Evolutionary conservation across 2,888 invertebrate genomes (phyloP), one percentile per base, ranked within the genome.

Genomic region (Cosmia trapezina): DNA sequence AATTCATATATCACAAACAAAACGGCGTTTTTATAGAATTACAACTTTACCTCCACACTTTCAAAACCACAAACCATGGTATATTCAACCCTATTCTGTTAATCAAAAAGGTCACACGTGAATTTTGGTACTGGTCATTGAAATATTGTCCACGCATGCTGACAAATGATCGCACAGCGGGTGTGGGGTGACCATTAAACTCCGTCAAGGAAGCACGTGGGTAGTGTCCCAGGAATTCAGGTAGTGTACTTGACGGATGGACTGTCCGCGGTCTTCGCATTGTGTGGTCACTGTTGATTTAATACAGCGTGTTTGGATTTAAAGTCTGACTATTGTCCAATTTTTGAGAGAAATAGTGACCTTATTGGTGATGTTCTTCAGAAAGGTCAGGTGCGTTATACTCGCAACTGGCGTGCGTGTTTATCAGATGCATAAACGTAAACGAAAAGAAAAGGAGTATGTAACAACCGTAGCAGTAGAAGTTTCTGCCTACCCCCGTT

Each of bases 91-190:
- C 6, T 84, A 76, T n/a, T 8, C 0, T 19, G 8, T 11, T 14
- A 33, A 0, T 0, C 0, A 69, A 65, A 72, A 73, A 66, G 6
- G 49, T 45, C 54, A 41, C 8, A 28, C 0, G 2, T 14, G 33
- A 1, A 22, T 56, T 63, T 73, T 22, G 2, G 17, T 28, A 9
- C 3, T 9, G 9, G 60, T 41, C 41, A 22, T 53, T n/a, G 8
- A 37, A 83, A 83, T 53, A 61, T 81, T 86, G 80, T 83, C 63
- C 83, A 89, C 83, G 88, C 78, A 87, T 92, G 92, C 83, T 92
- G 93, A 94, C 92, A 94, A 94, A 95, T 94, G 91, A 84, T 84
- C 80, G 89, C 93, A 73, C 94, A 93, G 95, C 93, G 86, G 93
- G 94, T 84, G 79, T 89, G 87, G 89, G 91, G 91, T 91, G 91